Evolutionary conservation across 2,888 invertebrate genomes (phyloP).

Genomic region (Caenorhabditis panamensis): DNA sequence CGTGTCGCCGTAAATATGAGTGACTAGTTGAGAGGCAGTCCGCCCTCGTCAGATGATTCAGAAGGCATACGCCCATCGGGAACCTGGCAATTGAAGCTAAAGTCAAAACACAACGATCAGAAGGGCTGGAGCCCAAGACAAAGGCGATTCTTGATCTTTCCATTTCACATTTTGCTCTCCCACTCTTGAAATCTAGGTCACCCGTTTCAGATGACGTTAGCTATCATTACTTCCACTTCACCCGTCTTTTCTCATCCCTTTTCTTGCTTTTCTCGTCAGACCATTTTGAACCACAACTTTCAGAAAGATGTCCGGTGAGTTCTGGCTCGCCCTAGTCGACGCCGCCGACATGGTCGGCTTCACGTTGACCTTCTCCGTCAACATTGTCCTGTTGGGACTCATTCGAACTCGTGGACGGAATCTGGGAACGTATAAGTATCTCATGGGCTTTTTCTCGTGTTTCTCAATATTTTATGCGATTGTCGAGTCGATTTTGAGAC

Average conservation of each 20-base stretch:
- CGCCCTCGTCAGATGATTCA: not conserved
- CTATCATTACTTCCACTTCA: slow-evolving; percentile 27
- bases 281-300: no score
- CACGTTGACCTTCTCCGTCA: slow-evolving; percentile 44
- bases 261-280: slow-evolving; percentile 5
- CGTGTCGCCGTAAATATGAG: no score
- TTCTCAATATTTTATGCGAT: slow-evolving; percentile 51
- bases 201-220: not conserved
- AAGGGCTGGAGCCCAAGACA: not conserved
- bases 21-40: no score
- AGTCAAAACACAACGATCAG: no score
- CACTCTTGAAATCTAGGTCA: not conserved
- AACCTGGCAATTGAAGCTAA: no score
- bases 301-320: slow-evolving; percentile 21
- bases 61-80: not conserved
- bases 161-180: not conserved
- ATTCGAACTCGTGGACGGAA: slow-evolving; percentile 44
- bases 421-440: slow-evolving; percentile 50
- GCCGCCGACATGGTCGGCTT: slow-evolving; percentile 49
- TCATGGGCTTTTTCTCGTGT: slow-evolving; percentile 44
- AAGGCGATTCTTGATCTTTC: not conserved
- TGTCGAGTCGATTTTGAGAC: slow-evolving; percentile 46
- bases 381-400: slow-evolving; percentile 38
- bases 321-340: slow-evolving; percentile 48
- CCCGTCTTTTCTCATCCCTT: slow-evolving; percentile 1